A percentile compares a stretch with the other conserved stretches of the same genome.
phyloP scores from a whole-genome alignment of 2,797 vertebrate genomes.

The Hydrocynus forskahlii region DNA sequence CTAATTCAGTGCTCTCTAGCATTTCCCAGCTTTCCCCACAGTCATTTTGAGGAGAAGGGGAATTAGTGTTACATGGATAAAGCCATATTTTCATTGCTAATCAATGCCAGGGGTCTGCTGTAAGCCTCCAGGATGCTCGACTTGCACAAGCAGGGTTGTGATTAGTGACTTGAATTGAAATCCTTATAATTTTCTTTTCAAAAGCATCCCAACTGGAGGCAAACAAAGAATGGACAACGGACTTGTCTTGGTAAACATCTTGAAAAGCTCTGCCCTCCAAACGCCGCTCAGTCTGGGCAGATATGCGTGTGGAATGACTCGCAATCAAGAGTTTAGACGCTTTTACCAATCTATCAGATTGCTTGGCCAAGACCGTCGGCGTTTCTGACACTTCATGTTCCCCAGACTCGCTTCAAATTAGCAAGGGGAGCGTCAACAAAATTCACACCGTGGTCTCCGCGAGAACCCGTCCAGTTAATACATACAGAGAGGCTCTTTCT shows the following conservation, averaged over 20 bases:
- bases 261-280: background rate
- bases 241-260: background rate
- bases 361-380: background rate
- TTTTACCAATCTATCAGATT: background rate
- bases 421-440: background rate
- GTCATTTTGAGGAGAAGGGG: conserved; percentile 66
- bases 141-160: conserved; percentile 11
- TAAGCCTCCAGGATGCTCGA: conserved; percentile 21
- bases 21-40: conserved; percentile 73
- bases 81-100: conserved; percentile 53
- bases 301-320: background rate
- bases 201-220: background rate
- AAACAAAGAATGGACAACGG: background rate
- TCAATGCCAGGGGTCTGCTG: conserved; percentile 58
- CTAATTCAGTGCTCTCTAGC: conserved; percentile 73
- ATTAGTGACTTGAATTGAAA: background rate
- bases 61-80: conserved; percentile 64
- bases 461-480: background rate
- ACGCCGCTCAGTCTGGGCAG: no score
- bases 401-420: background rate
- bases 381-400: background rate
- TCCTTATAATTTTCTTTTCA: background rate
- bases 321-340: conserved; percentile 8
- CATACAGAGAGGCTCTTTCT: background rate
- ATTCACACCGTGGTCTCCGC: background rate